Evolutionary conservation across 2,113 vertebrate species (phyloP), one percentile per base, ranked within the genome.

Genomic region (Oriolus oriolus): DNA sequence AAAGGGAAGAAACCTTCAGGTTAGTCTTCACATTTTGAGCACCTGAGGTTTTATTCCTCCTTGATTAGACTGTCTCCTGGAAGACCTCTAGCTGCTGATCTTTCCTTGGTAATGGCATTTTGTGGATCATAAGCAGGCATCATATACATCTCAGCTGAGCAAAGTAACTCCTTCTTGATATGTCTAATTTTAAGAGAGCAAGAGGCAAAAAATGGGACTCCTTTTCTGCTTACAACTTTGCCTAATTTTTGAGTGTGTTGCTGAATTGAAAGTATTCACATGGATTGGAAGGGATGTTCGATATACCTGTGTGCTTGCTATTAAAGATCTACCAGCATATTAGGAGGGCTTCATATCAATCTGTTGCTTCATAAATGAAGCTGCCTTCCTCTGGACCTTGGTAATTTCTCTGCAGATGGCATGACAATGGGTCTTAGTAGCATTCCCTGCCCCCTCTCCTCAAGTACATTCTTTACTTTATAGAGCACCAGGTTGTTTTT

Each of bases 401-500:
- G 49, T 75, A 6, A 45, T 89, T 92, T 94, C 28, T 65, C 39
- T 92, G 49, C 49, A 78, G 53, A 57, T 13, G 4, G 23, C 37
- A 68, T n/a, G 28, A 20, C 18, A 56, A 6, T 33, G 42, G 26
- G 37, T 53, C 26, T 69, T 73, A 21, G 4, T 64, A 74, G 44
- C 35, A 74, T n/a, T 52, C 76, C 50, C 35, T 23, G 24, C 39
- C 13, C 33, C 21, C 52, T 42, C 50, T 50, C 20, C 44, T 80
- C 59, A 70, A 80, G 54, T 50, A 88, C 52, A 83, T 84, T 91
- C 85, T 96, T 96, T 91, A n/a, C 87, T 63, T 83, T 61, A 61
- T 9, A 79, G 45, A 94, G 42, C 75, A 92, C 54, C 16, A 83
- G 45, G 37, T 37, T 78, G 41, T 83, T 94, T 91, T 84, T 83